Percentiles rank a stretch among this genome's conserved stretches.
Conservation (phyloP, 2,888 invertebrate genomes). For the Amiota communis region DNA sequence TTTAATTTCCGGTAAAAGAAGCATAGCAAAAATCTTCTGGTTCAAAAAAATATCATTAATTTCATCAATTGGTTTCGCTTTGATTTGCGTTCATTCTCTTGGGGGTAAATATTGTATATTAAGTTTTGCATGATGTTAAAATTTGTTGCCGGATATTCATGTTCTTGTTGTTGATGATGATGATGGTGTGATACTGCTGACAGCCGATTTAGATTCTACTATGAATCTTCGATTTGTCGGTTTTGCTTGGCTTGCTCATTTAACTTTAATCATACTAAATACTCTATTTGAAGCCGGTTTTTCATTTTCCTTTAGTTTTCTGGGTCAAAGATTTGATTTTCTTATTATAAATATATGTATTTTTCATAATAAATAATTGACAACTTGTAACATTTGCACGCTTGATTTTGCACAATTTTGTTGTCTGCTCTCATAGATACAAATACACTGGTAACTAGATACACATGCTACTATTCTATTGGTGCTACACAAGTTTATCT, state of each 20-base stretch:
- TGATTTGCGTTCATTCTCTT: slow-evolving; percentile 14
- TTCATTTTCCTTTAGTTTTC: background rate
- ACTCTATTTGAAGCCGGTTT: slow-evolving; percentile 6
- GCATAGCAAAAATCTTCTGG: background rate
- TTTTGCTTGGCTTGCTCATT: background rate
- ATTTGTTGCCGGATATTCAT: background rate
- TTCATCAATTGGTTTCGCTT: background rate
- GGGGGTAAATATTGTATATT: slow-evolving; percentile 13
- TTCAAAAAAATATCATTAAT: background rate
- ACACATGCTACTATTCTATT: too few relatives aligned
- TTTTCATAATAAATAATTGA: too few relatives aligned
- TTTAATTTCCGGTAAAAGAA: slow-evolving; percentile 20
- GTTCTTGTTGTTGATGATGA: background rate
- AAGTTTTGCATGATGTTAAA: background rate
- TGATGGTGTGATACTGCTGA: too few relatives aligned
- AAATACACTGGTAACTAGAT: too few relatives aligned
- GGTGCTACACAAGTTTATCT: slow-evolving; percentile 62
- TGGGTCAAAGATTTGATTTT: too few relatives aligned
- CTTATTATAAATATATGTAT: slow-evolving; percentile 31
- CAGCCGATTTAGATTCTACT: too few relatives aligned
- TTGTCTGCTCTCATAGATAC: too few relatives aligned
- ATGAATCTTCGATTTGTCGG: background rate
- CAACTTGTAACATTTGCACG: too few relatives aligned
- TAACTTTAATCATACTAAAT: slow-evolving; percentile 10
- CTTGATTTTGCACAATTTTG: too few relatives aligned